These are phyloP conservation scores for Propithecus perrieri DNA, from an alignment of 2,797 vertebrate genomes.

Conservation along the genomic window DNA sequence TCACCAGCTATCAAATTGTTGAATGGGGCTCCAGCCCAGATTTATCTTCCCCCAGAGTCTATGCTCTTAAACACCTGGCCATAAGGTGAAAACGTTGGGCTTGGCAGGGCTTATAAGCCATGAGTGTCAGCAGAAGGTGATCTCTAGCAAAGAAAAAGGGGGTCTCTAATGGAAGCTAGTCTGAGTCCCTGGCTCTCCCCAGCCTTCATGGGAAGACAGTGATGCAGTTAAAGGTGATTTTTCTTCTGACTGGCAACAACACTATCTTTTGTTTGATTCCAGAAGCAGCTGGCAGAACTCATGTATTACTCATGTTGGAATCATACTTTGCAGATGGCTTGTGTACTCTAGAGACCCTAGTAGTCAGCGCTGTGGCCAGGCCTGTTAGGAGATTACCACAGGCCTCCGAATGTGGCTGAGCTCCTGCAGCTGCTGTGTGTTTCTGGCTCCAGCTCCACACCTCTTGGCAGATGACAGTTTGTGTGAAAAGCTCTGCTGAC, in stretches of 20 bases:
- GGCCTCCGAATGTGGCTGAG: constrained; percentile 29
- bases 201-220: neutral
- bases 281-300: constrained; percentile 74
- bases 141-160: neutral
- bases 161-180: neutral
- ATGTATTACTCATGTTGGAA: constrained; percentile 60
- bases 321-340: constrained; percentile 22
- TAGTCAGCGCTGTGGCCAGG: neutral
- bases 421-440: constrained; percentile 58
- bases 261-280: constrained; percentile 66
- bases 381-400: constrained; percentile 21
- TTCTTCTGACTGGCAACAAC: neutral
- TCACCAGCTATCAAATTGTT: neutral
- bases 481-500: neutral
- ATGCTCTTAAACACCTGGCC: neutral
- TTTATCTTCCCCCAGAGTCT: neutral
- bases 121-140: neutral
- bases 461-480: constrained; percentile 46
- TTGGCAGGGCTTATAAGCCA: neutral
- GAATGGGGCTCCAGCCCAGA: neutral
- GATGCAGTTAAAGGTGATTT: neutral
- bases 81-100: neutral
- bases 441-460: constrained; percentile 58
- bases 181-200: neutral
- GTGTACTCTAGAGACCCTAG: constrained; percentile 6